phyloP scores from a whole-genome alignment of 2,797 vertebrate species.

The Dromococcyx pavoninus region DNA sequence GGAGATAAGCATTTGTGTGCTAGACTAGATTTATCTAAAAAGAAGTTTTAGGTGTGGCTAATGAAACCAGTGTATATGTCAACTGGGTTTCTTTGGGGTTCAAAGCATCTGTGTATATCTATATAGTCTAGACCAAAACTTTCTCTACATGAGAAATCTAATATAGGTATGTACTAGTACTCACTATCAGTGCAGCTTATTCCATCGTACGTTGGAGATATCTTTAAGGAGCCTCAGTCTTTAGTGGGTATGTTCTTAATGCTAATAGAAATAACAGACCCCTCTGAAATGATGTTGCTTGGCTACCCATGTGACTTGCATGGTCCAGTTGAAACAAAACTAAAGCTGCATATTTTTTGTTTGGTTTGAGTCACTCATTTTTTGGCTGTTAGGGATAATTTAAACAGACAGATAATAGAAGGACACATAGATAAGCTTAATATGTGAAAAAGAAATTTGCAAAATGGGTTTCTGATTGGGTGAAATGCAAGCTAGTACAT shows the following conservation, averaged over 20 bases:
- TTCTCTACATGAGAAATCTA: neutral
- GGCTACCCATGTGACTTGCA: neutral
- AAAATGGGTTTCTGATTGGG: neutral
- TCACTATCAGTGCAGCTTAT: neutral
- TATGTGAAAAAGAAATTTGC: neutral
- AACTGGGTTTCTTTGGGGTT: slow-evolving; percentile 46
- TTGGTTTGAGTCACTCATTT: neutral
- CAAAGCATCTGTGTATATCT: slow-evolving; percentile 25
- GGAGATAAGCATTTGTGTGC: slow-evolving; percentile 65
- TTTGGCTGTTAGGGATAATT: neutral
- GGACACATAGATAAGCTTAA: neutral
- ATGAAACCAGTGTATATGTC: slow-evolving; percentile 53
- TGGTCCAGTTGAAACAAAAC: neutral
- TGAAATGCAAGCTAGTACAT: neutral
- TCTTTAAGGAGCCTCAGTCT: neutral
- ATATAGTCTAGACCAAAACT: slow-evolving; percentile 18
- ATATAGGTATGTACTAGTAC: neutral
- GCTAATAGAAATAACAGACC: neutral
- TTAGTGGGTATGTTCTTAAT: neutral
- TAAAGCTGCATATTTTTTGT: neutral
- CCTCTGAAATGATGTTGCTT: neutral
- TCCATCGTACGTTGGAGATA: neutral
- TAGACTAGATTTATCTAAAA: slow-evolving; percentile 63
- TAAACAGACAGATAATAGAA: neutral
- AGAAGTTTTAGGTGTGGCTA: slow-evolving; percentile 57